Conservation (phyloP, 2,113 vertebrate genomes). For the Ciconia stormi region DNA sequence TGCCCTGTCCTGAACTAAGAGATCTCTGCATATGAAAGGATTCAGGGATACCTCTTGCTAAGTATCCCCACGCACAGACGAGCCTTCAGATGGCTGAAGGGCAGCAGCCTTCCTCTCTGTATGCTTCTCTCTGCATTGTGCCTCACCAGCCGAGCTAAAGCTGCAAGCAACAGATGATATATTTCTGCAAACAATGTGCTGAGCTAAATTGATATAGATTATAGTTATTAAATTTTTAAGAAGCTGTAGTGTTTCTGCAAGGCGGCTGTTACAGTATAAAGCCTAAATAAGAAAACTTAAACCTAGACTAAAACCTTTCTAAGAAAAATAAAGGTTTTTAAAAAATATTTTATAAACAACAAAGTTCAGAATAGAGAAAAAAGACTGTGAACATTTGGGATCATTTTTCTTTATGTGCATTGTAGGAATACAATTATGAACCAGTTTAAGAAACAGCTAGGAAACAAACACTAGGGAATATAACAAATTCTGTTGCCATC, state of each 20-base stretch:
- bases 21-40: neutral
- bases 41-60: neutral
- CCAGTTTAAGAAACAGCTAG: neutral
- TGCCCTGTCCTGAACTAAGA: neutral
- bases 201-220: constrained; percentile 3
- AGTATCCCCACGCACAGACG: neutral
- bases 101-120: neutral
- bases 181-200: neutral
- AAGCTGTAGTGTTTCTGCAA: neutral
- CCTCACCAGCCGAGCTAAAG: constrained; percentile 5
- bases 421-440: neutral
- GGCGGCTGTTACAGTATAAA: neutral
- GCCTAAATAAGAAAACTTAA: neutral
- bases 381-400: neutral
- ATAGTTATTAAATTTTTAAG: constrained; percentile 16
- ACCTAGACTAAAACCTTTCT: neutral
- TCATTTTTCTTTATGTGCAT: neutral
- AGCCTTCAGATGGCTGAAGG: neutral
- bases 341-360: neutral
- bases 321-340: neutral
- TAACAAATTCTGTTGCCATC: neutral
- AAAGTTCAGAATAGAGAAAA: neutral
- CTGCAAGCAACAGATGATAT: constrained; percentile 16
- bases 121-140: neutral
- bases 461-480: neutral